Evolutionary conservation across 2,113 vertebrate species (phyloP), one percentile per base, ranked within the genome.

Genomic region (Poecile atricapillus): DNA sequence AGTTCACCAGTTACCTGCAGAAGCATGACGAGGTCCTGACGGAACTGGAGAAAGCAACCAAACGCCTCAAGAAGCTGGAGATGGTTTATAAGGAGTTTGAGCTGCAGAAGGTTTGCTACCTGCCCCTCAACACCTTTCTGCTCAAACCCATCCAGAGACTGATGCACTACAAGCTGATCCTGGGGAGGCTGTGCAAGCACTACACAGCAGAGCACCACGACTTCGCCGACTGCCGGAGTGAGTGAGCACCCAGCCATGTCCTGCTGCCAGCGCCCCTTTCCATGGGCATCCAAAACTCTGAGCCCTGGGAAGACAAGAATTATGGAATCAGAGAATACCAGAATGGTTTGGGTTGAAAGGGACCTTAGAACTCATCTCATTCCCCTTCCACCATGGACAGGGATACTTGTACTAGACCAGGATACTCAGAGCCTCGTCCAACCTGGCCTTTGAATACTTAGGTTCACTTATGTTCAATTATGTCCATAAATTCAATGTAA

Each of bases 101-200:
- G 93, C 98, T 99, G 80, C 99, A 99, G 98, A 99, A 99, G 76
- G 99, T 99, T 73, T 99, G 99, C 98, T 99, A 99, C 97, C 95
- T 99, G 95, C 99, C 99, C 4, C 98, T 99, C 89, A 99, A 98
- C 97, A 98, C 98, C 0, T 99, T 99, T 93, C 98, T 99, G 92
- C 98, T 99, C 73, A 99, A 99, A 95, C 99, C 99, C 37, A 98
- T 99, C 95, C 99, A 99, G 98, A 98, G 99, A 15, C 98, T 99
- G 92, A 98, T 98, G 96, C 99, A 99, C 97, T 99, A 99, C 98
- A 99, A 98, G 74, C 96, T 98, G 94, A 98, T 99, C 94, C 98
- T 99, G 92, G 97, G 98, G 55, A 97, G 99, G 25, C 98, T 99
- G 35, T 99, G 99, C 92, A 98, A 94, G 37, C 98, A 98, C 97